These are phyloP conservation scores for Ictidomys tridecemlineatus DNA, from an alignment of 2,113 vertebrate genomes.

Conservation along the genomic window DNA sequence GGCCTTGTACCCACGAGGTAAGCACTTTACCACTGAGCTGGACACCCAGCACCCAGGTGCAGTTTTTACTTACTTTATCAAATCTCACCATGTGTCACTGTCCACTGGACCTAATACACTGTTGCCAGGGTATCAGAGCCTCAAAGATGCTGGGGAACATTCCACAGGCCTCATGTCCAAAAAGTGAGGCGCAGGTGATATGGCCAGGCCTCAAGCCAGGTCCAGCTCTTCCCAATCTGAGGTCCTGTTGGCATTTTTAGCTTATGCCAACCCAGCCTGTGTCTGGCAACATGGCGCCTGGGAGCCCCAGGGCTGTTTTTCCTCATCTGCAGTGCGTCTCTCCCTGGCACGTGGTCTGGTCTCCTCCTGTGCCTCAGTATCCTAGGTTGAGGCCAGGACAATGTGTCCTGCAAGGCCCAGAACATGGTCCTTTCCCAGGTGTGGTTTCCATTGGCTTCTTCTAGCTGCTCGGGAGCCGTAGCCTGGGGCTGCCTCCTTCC, in stretches of 20 bases:
- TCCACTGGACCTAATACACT: neutral
- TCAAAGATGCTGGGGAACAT: neutral
- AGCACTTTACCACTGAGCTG: neutral
- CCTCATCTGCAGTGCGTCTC: fast-evolving
- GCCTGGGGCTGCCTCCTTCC: neutral
- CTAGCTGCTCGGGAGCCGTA: neutral
- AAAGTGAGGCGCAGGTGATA: no score
- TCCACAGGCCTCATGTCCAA: neutral
- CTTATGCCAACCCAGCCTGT: no score
- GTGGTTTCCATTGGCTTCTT: neutral
- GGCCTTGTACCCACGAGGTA: neutral
- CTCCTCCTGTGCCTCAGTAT: neutral
- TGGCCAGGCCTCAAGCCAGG: neutral
- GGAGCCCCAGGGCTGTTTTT: neutral
- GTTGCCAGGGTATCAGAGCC: neutral
- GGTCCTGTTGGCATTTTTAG: no score
- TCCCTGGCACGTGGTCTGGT: no score
- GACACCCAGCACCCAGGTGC: neutral
- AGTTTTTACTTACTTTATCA: neutral
- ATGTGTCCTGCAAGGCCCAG: neutral
- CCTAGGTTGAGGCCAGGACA: neutral
- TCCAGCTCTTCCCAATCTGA: no score
- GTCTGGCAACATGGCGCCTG: neutral
- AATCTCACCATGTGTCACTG: neutral
- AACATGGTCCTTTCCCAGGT: neutral